Evolutionary conservation across 2,888 invertebrate genomes (phyloP), one percentile per base, ranked within the genome.

Genomic region (Drosophila colorata): DNA sequence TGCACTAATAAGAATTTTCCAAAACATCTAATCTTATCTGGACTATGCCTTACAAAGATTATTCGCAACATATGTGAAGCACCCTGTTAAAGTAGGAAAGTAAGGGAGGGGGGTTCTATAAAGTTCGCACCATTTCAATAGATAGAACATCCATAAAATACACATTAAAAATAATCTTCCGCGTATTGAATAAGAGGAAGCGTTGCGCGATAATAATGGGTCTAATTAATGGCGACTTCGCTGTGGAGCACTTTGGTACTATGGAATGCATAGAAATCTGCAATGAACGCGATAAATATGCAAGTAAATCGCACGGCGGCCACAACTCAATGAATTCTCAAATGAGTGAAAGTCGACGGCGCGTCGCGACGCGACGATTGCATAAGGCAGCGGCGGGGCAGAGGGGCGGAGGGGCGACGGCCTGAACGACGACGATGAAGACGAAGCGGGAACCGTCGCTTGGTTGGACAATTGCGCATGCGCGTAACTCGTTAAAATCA

Each of bases 391-490:
- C n/a, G 33, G 44, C 25, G 2, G 37, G 18, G 14, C 4, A 18
- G 11, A 1, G 28, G 14, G 14, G n/a, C 16, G n/a, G 38, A 14
- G 35, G n/a, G 9, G 43, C 20, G 35, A 9, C 11, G 53, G 2
- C 41, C 11, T 20, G 20, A 20, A 28, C 25, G 8, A 28, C 8
- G 8, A 28, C 28, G 38, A n/a, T 37, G 20, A 43, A 44, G 65
- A 25, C 46, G 41, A 59, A 46, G 65, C 37, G 55, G 74, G 33
- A 74, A 51, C 51, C 53, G 65, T 63, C 69, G 82, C 71, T 80
- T 82, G 78, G 83, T 82, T 83, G 85, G 85, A 78, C 82, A 83
- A 85, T 85, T 83, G 85, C 85, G 85, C 83, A 85, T 85, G 78
- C 85, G 83, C 82, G 85, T 82, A 76, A 76, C 82, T 85, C 80